Evolutionary conservation across 2,888 invertebrate genomes (phyloP), one percentile per base, ranked within the genome.

Genomic region (Leucophora obtusa): DNA sequence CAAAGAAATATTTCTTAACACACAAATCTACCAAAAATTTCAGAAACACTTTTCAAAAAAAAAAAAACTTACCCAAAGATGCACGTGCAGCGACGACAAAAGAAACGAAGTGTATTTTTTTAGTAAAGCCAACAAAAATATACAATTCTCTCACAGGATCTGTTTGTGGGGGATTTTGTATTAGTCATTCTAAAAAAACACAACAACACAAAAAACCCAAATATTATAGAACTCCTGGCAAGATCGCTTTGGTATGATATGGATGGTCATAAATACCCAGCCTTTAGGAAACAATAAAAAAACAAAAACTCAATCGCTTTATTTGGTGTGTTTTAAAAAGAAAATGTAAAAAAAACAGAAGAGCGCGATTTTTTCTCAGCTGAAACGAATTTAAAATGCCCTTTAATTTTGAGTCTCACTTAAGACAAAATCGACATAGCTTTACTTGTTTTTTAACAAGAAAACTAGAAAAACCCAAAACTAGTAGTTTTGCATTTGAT

Each of bases 111-210:
- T 54, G 38, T 47, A 50, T 47, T 71, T 62, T 53, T 63, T 65
- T 24, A 51, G 47, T 33, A 3, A 58, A 58, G 28, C 54, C 24
- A 53, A 54, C 18, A 66, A 47, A 56, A 54, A 65, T 9, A 35
- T 47, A 60, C 66, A 69, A 72, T 60, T 60, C 81, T 81, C 77
- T 77, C 81, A 77, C 81, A 81, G 81, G 81, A 81, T 81, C 73
- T 81, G 63, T 80, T 59, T 11, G 56, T 59, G 21, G 17, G 21
- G 18, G 10, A 17, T 63, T 54, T 65, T 54, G 56, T 62, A 5
- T 77, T 71, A 77, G 77, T 77, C 77, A 66, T 71, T 71, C 58
- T 53, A 71, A 58, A 63, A 18, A 70, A 28, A 51, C 70, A 63
- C 38, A 7, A 35, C 2, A 53, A 60, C 47, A 47, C 33, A 50